phyloP scores from a whole-genome alignment of 2,888 invertebrate species.

The Calliphora vomitoria region DNA sequence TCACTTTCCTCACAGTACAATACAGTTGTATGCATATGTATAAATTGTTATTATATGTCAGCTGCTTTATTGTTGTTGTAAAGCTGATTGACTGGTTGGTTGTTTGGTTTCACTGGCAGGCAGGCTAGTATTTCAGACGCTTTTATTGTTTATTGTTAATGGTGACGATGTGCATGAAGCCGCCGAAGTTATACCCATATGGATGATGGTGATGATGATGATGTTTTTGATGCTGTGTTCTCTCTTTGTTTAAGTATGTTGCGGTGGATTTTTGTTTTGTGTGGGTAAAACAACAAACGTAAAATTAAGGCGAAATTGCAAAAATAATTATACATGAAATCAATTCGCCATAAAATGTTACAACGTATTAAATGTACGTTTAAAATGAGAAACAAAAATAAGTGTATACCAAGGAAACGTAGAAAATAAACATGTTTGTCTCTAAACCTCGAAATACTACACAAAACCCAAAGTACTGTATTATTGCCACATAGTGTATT shows the following conservation, averaged over 20 bases:
- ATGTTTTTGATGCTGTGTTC: constrained; percentile 12
- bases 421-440: background rate
- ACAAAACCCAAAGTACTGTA: no score
- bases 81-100: constrained; percentile 44
- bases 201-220: background rate
- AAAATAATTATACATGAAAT: constrained; percentile 7
- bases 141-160: constrained; percentile 6
- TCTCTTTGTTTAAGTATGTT: background rate
- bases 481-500: no score
- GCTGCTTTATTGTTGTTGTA: constrained; percentile 63
- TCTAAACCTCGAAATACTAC: background rate
- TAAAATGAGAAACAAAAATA: background rate
- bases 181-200: background rate
- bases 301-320: constrained; percentile 3
- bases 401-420: background rate
- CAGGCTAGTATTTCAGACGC: background rate
- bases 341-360: constrained; percentile 26
- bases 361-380: background rate
- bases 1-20: background rate
- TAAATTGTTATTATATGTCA: constrained; percentile 48
- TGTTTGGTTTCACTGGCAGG: constrained; percentile 20
- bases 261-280: constrained; percentile 1
- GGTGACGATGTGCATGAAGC: background rate
- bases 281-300: background rate
- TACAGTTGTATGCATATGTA: constrained; percentile 1